Evolutionary conservation across 2,113 vertebrate species (phyloP), one percentile per base, ranked within the genome.

Genomic region (Ahaetulla prasina): DNA sequence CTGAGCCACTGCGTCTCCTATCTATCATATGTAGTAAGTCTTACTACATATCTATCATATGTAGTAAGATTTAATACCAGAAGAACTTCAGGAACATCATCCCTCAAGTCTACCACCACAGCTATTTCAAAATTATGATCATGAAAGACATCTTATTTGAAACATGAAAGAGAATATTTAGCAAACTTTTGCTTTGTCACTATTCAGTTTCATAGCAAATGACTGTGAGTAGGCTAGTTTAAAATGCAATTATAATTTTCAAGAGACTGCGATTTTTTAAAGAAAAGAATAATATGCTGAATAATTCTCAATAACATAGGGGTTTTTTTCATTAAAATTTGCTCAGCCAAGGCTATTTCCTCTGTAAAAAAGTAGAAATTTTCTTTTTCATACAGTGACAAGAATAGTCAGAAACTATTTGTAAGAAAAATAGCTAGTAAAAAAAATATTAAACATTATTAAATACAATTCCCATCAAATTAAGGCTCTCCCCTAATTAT

Each of bases 161-260:
- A 87, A 47, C 14, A 60, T 30, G 35, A 80, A 80, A 88, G 11
- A 39, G 43, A 43, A 54, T 45, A 3, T 90, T 92, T 11, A 35
- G 30, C 35, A 30, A 91, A 43, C n/a, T 9, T 35, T 92, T 92
- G n/a, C 9, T 55, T 94, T 80, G 90, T 89, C 60, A 74, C 90
- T 93, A 89, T 57, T 93, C 85, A 95, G 30, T 85, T 16, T 87
- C 25, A 87, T 39, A 88, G 85, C 4, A 86, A 4, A 14, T 85
- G 12, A 90, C 89, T 18, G 88, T 39, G 39, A 92, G 91, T 27
- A 93, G 93, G 57, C 7, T 49, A 11, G 10, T 16, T 23, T 35
- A 87, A 50, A 60, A 50, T 25, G 2, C 0, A 1, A 91, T 35
- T 9, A 57, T 22, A 10, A 16, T 50, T 63, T 50, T 50, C 20